Evolutionary conservation across 1,140 invertebrate genomes (phyloP).

Genomic region (Tetraneura akinire): DNA sequence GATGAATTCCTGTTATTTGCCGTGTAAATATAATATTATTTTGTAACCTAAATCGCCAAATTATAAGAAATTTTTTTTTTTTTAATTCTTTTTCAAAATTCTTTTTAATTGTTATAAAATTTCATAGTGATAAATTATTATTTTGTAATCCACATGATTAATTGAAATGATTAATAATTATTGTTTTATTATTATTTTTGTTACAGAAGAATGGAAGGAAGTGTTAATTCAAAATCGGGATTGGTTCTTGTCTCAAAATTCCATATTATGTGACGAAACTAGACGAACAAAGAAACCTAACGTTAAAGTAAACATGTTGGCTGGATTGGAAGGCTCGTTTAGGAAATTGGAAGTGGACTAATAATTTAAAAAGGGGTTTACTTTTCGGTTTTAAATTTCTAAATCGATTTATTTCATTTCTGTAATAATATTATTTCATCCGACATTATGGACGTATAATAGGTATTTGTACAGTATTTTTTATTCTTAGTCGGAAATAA

Average conservation of each 20-base stretch:
- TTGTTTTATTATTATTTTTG: not conserved
- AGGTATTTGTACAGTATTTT: not conserved
- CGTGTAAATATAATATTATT: no score
- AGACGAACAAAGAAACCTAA: slow-evolving; percentile 58
- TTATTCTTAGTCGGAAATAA: not conserved
- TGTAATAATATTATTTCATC: not conserved
- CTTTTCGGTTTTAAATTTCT: not conserved
- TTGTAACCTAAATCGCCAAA: no score
- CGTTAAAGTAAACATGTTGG: slow-evolving; percentile 56
- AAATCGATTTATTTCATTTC: not conserved
- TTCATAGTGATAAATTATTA: no score
- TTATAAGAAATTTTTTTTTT: no score
- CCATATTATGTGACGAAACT: slow-evolving; percentile 58
- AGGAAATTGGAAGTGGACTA: slow-evolving; percentile 60
- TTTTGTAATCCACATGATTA: no score
- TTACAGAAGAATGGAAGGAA: slow-evolving; percentile 59
- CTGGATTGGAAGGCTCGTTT: slow-evolving; percentile 59
- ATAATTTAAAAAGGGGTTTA: slow-evolving; percentile 3
- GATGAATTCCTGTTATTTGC: no score
- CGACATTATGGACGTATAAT: not conserved
- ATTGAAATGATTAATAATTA: no score
- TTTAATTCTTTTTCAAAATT: no score
- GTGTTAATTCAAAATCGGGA: slow-evolving; percentile 59
- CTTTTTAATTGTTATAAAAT: no score
- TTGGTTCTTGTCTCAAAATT: slow-evolving; percentile 60